A percentile compares a stretch with the other conserved stretches of the same genome.
phyloP scores from a whole-genome alignment of 2,113 vertebrate genomes.

The Chunga burmeisteri region DNA sequence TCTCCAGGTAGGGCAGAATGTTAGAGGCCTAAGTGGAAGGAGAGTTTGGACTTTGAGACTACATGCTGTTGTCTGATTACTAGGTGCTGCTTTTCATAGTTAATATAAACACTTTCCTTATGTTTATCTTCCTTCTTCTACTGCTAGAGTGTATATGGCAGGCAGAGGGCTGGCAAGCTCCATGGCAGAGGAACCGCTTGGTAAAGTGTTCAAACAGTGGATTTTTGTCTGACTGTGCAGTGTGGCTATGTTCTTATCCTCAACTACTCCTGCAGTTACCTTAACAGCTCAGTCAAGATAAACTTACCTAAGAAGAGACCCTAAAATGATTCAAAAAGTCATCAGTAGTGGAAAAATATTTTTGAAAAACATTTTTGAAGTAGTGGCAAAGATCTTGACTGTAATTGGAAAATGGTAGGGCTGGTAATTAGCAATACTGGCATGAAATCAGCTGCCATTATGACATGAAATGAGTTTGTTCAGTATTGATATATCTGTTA shows the following conservation, averaged over 20 bases:
- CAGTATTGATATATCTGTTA: neutral
- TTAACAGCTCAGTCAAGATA: neutral
- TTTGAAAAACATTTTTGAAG: neutral
- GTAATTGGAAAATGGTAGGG: neutral
- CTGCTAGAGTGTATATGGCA: neutral
- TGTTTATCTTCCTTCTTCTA: neutral
- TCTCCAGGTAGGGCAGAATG: neutral
- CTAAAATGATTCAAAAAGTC: neutral
- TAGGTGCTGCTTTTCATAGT: neutral
- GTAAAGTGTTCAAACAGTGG: neutral
- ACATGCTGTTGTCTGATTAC: neutral
- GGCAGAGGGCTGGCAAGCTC: neutral
- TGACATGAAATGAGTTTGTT: neutral
- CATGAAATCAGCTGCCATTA: neutral
- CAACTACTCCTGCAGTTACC: neutral
- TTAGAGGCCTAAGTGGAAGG: neutral
- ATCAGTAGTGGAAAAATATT: neutral
- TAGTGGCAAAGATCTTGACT: neutral
- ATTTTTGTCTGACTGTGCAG: neutral
- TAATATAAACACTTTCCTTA: neutral
- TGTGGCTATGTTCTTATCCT: neutral
- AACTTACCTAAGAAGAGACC: neutral
- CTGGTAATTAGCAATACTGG: neutral
- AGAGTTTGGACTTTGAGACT: neutral
- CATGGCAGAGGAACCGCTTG: neutral